Percentiles rank a stretch among this genome's conserved stretches.
These are phyloP conservation scores for Reticulitermes speratus DNA, from an alignment of 1,140 invertebrate genomes.

Conservation along the genomic window DNA sequence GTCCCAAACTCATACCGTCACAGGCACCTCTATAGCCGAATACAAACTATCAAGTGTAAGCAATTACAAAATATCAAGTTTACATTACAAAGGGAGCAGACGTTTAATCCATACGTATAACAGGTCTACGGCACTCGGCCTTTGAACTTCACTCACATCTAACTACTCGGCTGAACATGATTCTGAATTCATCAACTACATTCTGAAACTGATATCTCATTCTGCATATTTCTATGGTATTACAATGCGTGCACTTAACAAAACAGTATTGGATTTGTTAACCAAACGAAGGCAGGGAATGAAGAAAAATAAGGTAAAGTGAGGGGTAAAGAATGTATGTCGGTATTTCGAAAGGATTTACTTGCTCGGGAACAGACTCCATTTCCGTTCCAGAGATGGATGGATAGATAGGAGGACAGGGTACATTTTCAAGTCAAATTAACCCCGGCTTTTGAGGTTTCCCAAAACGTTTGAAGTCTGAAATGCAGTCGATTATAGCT, in stretches of 20 bases:
- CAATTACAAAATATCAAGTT: too few species aligned
- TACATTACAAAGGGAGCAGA: too few species aligned
- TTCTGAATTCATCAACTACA: not conserved
- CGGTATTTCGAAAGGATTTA: not conserved
- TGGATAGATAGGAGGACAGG: not conserved
- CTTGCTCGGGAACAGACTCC: not conserved
- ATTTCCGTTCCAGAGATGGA: not conserved
- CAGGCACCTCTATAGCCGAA: too few species aligned
- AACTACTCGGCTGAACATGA: not conserved
- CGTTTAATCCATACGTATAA: not conserved
- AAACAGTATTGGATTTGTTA: not conserved
- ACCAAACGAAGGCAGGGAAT: not conserved
- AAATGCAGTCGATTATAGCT: slow-evolving; percentile 16
- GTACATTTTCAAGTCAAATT: slow-evolving; percentile 13
- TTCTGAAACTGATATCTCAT: not conserved
- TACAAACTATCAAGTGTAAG: too few species aligned
- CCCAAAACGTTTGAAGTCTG: slow-evolving; percentile 10
- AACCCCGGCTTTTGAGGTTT: slow-evolving; percentile 14
- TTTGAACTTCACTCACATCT: not conserved
- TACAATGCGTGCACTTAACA: not conserved
- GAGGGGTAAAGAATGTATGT: not conserved
- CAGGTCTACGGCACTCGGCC: not conserved
- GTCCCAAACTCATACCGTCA: too few species aligned
- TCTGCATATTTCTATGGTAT: not conserved
- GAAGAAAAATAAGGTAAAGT: not conserved